Percentiles rank a stretch among this genome's conserved stretches.
These are phyloP conservation scores for Polydesmus complanatus DNA, from an alignment of 2,888 invertebrate genomes.

Conservation along the genomic window DNA sequence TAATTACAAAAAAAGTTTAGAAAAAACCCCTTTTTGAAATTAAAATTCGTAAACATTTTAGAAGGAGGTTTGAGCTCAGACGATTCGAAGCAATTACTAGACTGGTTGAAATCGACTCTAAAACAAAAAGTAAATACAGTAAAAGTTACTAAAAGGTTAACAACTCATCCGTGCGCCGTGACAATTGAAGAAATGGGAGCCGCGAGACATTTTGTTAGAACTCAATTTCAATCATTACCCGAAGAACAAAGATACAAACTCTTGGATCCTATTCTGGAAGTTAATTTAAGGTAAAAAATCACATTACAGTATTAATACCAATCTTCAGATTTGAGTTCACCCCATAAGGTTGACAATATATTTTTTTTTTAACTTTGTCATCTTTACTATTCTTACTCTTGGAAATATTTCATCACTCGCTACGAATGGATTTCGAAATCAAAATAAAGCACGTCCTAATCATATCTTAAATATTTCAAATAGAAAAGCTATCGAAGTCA, in stretches of 20 bases:
- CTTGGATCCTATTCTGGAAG: slow-evolving; percentile 80
- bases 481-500: too few species aligned
- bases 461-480: too few species aligned
- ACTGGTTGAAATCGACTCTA: neutral
- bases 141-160: slow-evolving; percentile 61
- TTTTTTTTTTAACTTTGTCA: too few species aligned
- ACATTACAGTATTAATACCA: slow-evolving; percentile 13
- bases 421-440: too few species aligned
- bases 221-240: slow-evolving; percentile 52
- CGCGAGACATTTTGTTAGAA: slow-evolving; percentile 83
- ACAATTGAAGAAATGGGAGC: slow-evolving; percentile 95
- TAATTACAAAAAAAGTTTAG: neutral
- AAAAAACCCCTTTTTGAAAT: neutral
- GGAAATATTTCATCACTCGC: too few species aligned
- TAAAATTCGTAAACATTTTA: too few species aligned
- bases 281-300: slow-evolving; percentile 66
- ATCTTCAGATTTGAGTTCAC: neutral
- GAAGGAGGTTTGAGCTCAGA: neutral
- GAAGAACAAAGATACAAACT: slow-evolving; percentile 75
- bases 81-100: neutral
- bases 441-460: too few species aligned
- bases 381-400: too few species aligned
- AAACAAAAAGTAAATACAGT: slow-evolving; percentile 8
- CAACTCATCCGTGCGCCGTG: slow-evolving; percentile 83
- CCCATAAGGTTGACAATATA: too few species aligned